Conservation (phyloP, 2,797 vertebrate genomes). For the Cottoperca gobio region DNA sequence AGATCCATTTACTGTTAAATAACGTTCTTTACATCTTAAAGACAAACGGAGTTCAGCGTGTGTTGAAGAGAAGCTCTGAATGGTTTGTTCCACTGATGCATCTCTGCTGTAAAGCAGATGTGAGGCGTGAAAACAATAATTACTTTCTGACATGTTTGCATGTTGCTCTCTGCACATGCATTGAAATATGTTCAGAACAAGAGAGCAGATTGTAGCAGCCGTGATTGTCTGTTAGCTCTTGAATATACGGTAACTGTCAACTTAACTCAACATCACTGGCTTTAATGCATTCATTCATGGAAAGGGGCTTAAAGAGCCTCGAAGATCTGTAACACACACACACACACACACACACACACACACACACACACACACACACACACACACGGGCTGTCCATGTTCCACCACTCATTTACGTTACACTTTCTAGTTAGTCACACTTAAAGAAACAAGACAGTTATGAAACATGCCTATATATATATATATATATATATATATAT, state of each 20-base stretch:
- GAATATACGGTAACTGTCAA: conserved; percentile 32
- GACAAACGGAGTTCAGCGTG: not conserved
- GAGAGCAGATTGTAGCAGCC: conserved; percentile 5
- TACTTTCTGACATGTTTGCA: conserved; percentile 20
- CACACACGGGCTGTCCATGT: not conserved
- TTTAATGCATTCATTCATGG: conserved; percentile 25
- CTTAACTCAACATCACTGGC: conserved; percentile 24
- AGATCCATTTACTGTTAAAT: too few relatives aligned
- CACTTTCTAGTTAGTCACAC: not conserved
- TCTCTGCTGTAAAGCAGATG: not conserved
- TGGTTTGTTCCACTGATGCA: conserved; percentile 1
- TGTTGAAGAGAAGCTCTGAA: conserved; percentile 1
- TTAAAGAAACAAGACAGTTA: not conserved
- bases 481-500: too few relatives aligned
- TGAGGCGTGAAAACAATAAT: not conserved
- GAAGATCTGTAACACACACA: not conserved
- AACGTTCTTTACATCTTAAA: too few relatives aligned
- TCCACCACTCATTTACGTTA: conserved; percentile 7
- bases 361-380: not conserved
- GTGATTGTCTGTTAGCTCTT: conserved; percentile 16
- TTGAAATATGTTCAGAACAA: not conserved
- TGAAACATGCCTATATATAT: not conserved
- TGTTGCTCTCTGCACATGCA: conserved; percentile 14
- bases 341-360: not conserved
- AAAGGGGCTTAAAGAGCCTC: conserved; percentile 11